Base-by-base conservation (phyloP, 2,888 invertebrate genomes). In the Ariolimax columbianus region DNA sequence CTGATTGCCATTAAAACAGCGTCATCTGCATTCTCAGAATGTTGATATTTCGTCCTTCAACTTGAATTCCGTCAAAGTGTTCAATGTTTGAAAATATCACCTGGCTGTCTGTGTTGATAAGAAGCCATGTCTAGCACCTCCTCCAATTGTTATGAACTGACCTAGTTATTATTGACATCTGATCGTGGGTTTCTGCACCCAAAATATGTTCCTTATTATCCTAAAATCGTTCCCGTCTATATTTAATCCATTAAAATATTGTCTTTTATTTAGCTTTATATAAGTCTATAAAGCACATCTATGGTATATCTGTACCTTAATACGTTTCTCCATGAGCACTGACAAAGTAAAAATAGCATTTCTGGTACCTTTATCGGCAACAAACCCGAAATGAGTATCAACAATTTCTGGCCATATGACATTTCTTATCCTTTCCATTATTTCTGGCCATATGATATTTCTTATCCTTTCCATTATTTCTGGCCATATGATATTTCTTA, bases 281-380 rank as follows among this genome's bases (percentile, higher is more conserved):
- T 38, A 40, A 75, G 75, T 75, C 75, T n/a, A 40, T 75, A 40
- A 75, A 75, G 75, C 40, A 36, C n/a, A n/a, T n/a, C n/a, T n/a
- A n/a, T n/a, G n/a, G n/a, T 75, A 4, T 40, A 40, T 75, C n/a
- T 75, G 75, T 17, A 75, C 43, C n/a, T 75, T 43, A 14, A 75
- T 14, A 14, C 40, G 14, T 43, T 23, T 75, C n/a, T 75, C 75
- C n/a, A 75, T 38, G 17, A 75, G 14, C 26, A 40, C 40, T 75
- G 26, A 38, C 23, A 75, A 19, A 11, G 43, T 75, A 43, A 38
- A 75, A 38, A 75, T 75, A 2, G 75, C 75, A 75, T 75, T 75
- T 14, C n/a, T 26, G 11, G 75, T 75, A n/a, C 26, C 40, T 75
- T 43, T 75, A 26, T 43, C 75, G 23, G 38, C 75, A 38, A 75